phyloP scores from a whole-genome alignment of 2,113 vertebrate species.

The Apteryx owenii region DNA sequence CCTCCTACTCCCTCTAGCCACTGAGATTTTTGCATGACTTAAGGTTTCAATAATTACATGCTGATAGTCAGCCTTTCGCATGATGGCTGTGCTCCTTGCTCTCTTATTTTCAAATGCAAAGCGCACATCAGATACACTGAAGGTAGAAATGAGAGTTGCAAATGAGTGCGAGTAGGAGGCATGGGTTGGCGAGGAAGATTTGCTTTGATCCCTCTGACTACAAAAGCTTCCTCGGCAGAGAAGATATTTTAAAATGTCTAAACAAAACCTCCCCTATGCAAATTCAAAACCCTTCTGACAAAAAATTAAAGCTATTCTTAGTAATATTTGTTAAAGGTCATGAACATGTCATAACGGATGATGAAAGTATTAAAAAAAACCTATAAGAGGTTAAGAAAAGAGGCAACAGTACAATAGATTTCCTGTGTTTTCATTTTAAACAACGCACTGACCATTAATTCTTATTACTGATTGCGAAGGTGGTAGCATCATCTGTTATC shows the following conservation, averaged over 20 bases:
- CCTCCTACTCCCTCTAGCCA: background rate
- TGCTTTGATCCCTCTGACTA: slow-evolving; percentile 58
- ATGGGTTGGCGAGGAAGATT: slow-evolving; percentile 6
- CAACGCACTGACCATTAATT: background rate
- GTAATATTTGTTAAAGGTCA: slow-evolving; percentile 27
- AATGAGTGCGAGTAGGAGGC: slow-evolving; percentile 51
- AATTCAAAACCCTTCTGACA: slow-evolving; percentile 34
- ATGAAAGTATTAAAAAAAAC: background rate
- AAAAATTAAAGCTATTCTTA: slow-evolving; percentile 40
- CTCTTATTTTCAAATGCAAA: slow-evolving; percentile 7
- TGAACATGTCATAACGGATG: background rate
- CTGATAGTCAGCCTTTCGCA: background rate
- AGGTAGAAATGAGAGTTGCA: background rate
- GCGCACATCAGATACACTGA: background rate
- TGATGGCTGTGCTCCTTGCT: background rate
- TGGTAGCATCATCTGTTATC: background rate
- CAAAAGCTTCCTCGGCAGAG: background rate
- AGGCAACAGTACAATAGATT: background rate
- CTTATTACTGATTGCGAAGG: background rate
- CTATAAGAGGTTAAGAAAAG: background rate
- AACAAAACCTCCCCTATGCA: slow-evolving; percentile 39
- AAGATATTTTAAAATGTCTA: slow-evolving; percentile 34
- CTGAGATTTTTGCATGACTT: background rate
- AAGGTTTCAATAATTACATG: background rate
- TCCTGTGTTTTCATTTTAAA: background rate